Percentiles rank a stretch among this genome's conserved stretches.
Conservation (phyloP, 2,888 invertebrate genomes). For the Steinernema scapterisci region DNA sequence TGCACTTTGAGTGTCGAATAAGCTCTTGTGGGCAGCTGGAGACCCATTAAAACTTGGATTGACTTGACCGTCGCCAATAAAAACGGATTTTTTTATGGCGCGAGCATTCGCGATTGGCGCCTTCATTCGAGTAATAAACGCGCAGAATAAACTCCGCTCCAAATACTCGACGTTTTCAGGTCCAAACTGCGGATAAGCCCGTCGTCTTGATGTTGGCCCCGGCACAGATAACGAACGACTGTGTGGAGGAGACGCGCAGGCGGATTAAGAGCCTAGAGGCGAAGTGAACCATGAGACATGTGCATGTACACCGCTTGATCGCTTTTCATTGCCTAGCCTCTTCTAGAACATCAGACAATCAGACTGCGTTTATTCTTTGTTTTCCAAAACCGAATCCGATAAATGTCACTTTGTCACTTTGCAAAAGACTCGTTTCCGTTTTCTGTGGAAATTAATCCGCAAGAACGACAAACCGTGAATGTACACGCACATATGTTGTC, state of each 20-base stretch:
- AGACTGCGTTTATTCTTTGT: background rate
- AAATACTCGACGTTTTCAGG: constrained; percentile 33
- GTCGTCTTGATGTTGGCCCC: constrained; percentile 43
- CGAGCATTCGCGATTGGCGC: background rate
- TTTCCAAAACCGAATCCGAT: background rate
- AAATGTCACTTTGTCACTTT: background rate
- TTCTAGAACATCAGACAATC: background rate
- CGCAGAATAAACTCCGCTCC: background rate
- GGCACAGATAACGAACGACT: constrained; percentile 33
- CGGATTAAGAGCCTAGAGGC: background rate
- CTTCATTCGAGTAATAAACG: background rate
- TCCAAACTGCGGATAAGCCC: constrained; percentile 42
- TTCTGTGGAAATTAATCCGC: background rate
- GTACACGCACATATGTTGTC: background rate
- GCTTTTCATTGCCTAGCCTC: background rate
- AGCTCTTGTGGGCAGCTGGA: constrained; percentile 26
- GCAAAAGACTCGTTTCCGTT: background rate
- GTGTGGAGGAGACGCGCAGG: constrained; percentile 13
- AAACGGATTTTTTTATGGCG: constrained; percentile 13
- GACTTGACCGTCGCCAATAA: background rate
- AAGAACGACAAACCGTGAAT: background rate
- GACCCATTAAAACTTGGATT: constrained; percentile 33
- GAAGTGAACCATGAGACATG: background rate
- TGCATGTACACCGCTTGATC: background rate
- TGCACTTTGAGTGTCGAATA: constrained; percentile 17